Base-by-base conservation (phyloP, 2,113 vertebrate genomes). In the Chloropsis hardwickii region DNA sequence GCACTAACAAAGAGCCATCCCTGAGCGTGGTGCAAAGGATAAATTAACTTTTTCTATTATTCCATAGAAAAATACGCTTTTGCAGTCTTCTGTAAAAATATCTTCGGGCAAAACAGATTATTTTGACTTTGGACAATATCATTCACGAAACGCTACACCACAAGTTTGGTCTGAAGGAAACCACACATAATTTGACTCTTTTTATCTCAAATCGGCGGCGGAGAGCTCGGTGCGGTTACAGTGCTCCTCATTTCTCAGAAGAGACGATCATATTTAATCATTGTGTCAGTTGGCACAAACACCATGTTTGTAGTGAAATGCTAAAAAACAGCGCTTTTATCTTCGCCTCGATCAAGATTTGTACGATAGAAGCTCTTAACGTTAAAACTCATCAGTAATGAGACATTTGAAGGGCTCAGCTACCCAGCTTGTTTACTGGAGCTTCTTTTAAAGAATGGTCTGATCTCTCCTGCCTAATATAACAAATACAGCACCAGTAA, bases 251-350 rank as follows among this genome's bases (percentile, higher is more conserved):
- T 83, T 97, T 97, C 97, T 97, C 94, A 97, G 97, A 97, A 97
- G 91, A 94, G 81, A 91, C 24, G 81, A 94, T 92, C 86, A 45
- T 50, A 86, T 93, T 96, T 95, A 95, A 95, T 97, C 90, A 94
- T 83, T 90, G 92, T 93, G 96, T 95, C 97, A 92, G 95, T 97
- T 97, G 97, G 94, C 96, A 94, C 93, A 97, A 97, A 96, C 95
- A 97, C 74, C 29, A 0, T 95, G 95, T 95, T 96, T 95, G 88
- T 93, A 94, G 92, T 88, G 90, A 97, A 94, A 96, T 66, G 82
- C 95, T 96, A 81, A 70, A 91, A 96, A 95, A 73, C 90, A 95
- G 92, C 62, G 7, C 71, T 0, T 37, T 94, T 97, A 97, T 97
- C 97, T 95, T 35, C 3, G 35, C 71, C 94, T 57, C 3, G 11